Conservation (phyloP, 2,113 vertebrate species). For the Mystacornis crossleyi region DNA sequence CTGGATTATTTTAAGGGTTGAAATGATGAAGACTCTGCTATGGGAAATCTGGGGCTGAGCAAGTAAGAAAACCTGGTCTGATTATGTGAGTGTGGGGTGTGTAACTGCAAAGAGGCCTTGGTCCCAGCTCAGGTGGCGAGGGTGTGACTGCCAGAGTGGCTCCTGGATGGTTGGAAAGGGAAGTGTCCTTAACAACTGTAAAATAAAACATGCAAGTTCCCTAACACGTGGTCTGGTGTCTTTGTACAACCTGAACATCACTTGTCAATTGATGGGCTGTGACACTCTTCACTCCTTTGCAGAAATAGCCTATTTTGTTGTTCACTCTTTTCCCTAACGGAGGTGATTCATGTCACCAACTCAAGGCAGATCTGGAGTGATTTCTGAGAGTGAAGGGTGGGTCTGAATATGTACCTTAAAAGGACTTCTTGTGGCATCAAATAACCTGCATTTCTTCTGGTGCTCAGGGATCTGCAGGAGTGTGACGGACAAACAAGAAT, state of each 20-base stretch:
- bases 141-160: neutral
- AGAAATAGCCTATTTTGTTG: neutral
- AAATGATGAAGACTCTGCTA: neutral
- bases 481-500: neutral
- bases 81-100: neutral
- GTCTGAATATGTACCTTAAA: accelerated
- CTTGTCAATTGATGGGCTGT: neutral
- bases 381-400: neutral
- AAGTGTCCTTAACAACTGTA: neutral
- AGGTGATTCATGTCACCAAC: neutral
- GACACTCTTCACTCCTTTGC: neutral
- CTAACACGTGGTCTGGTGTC: neutral
- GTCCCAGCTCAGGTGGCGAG: neutral
- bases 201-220: neutral
- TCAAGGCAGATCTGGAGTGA: neutral
- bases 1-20: accelerated
- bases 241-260: neutral
- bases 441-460: neutral
- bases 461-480: neutral
- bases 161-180: neutral
- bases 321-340: neutral
- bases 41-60: neutral
- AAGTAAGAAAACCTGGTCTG: too few relatives aligned
- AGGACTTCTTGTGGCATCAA: neutral
- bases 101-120: neutral